Evolutionary conservation across 2,888 invertebrate genomes (phyloP).

Genomic region (Ectemnius cavifrons): DNA sequence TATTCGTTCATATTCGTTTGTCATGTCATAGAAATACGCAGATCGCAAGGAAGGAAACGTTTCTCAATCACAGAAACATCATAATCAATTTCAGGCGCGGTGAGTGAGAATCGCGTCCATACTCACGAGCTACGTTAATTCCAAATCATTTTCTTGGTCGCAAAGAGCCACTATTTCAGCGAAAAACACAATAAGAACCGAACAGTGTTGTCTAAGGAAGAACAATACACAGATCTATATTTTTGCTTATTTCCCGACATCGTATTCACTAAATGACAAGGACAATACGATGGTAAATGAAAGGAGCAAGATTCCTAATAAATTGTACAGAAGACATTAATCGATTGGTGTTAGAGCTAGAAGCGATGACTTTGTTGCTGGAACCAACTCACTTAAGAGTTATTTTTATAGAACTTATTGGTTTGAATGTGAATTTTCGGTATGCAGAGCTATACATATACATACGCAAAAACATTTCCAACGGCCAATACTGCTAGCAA

Average conservation of each 20-base stretch:
- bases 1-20: slow-evolving; percentile 30
- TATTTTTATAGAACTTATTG: slow-evolving; percentile 69
- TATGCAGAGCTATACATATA: slow-evolving; percentile 36
- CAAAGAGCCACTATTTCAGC: background rate
- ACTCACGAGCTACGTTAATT: background rate
- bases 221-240: slow-evolving; percentile 53
- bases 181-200: slow-evolving; percentile 5
- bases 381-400: slow-evolving; percentile 65
- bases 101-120: background rate
- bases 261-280: slow-evolving; percentile 59
- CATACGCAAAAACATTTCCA: slow-evolving; percentile 37
- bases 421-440: slow-evolving; percentile 49
- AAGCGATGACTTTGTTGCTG: slow-evolving; percentile 64
- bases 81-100: no score
- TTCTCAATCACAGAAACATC: no score
- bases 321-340: slow-evolving; percentile 67
- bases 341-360: slow-evolving; percentile 63
- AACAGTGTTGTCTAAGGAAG: slow-evolving; percentile 14
- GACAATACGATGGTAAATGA: slow-evolving; percentile 62
- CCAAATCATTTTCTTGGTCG: background rate
- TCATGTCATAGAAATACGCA: slow-evolving; percentile 8
- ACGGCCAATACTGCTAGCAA: slow-evolving; percentile 49
- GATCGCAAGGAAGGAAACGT: background rate
- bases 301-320: slow-evolving; percentile 59
- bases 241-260: slow-evolving; percentile 55